These are phyloP conservation scores for Ichneumoninae sp. DNA, from an alignment of 2,888 invertebrate genomes.

Conservation along the genomic window DNA sequence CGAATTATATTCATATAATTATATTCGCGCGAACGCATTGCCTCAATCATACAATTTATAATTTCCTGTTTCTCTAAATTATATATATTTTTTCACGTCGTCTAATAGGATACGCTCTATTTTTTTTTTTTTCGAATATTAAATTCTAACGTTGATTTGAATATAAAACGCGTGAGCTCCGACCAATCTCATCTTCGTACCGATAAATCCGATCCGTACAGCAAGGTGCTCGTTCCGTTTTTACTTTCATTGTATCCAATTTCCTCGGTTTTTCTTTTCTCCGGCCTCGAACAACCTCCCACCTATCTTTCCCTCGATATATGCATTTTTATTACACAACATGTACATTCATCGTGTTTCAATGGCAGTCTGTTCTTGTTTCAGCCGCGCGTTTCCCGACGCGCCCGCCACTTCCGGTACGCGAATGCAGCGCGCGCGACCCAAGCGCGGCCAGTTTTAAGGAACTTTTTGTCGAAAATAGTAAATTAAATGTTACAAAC, in stretches of 20 bases:
- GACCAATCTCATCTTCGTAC: conserved; percentile 40
- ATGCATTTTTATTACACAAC: conserved; percentile 72
- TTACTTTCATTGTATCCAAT: conserved; percentile 52
- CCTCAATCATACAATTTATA: conserved; percentile 43
- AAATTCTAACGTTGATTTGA: conserved; percentile 43
- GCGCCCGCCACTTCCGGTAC: conserved; percentile 7
- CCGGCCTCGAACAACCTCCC: conserved; percentile 9
- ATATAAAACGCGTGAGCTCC: conserved; percentile 61
- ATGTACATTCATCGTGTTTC: conserved; percentile 69
- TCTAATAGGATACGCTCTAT: conserved; percentile 40
- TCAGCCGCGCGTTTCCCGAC: conserved; percentile 46
- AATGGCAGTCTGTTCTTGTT: conserved; percentile 78
- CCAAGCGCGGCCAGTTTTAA: conserved; percentile 72
- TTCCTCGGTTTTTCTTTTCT: conserved; percentile 40
- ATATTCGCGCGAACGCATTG: conserved; percentile 35
- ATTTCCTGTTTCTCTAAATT: conserved; percentile 15
- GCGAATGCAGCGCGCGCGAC: conserved; percentile 64
- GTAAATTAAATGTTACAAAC: conserved; percentile 40
- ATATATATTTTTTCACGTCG: conserved; percentile 26
- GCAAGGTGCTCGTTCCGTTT: conserved; percentile 37
- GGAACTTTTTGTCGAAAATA: conserved; percentile 71
- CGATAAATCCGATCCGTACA: conserved; percentile 44
- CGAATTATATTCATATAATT: too few species aligned
- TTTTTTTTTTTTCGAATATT: conserved; percentile 1
- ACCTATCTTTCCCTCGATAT: conserved; percentile 55